Evolutionary conservation across 23 tunicate species (phyloP).

Genomic region (Phallusia fumigata): DNA sequence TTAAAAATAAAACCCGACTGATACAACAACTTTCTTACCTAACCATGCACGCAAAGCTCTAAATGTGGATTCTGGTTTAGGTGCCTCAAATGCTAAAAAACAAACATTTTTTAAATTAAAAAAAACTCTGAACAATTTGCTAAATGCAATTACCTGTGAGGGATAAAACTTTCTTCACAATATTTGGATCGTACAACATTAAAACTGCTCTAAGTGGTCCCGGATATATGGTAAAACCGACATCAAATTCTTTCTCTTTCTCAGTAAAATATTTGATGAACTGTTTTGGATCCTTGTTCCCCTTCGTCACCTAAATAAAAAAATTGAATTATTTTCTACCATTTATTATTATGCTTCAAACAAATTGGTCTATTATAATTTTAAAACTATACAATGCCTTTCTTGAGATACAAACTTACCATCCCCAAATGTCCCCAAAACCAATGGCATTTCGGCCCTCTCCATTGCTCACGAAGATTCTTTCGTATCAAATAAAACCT

Average conservation of each 20-base stretch:
- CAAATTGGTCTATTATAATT: too few species aligned
- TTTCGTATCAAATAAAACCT: slow-evolving; percentile 23
- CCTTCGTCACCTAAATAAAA: slow-evolving; percentile 30
- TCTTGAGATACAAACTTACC: too few species aligned
- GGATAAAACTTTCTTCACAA: slow-evolving; percentile 38
- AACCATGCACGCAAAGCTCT: slow-evolving; percentile 19
- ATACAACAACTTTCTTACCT: slow-evolving; percentile 23
- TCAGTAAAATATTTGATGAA: slow-evolving; percentile 40
- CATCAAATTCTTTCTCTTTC: slow-evolving; percentile 33
- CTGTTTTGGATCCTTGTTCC: slow-evolving; percentile 29
- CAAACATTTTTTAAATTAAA: background rate
- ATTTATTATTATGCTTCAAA: too few species aligned
- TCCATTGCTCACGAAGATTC: slow-evolving; percentile 51
- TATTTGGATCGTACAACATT: slow-evolving; percentile 34
- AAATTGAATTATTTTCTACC: too few species aligned
- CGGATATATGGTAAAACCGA: slow-evolving; percentile 51
- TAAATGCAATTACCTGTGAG: slow-evolving; percentile 41
- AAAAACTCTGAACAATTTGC: background rate
- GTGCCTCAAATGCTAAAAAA: slow-evolving; percentile 28
- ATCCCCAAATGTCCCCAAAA: slow-evolving; percentile 66
- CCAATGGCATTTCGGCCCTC: slow-evolving; percentile 55
- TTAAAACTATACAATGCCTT: too few species aligned
- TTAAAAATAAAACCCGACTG: too few species aligned
- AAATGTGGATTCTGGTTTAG: background rate
- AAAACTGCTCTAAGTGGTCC: slow-evolving; percentile 49